phyloP scores from a whole-genome alignment of 1,140 invertebrate genomes.

The Megalonaias nervosa region DNA sequence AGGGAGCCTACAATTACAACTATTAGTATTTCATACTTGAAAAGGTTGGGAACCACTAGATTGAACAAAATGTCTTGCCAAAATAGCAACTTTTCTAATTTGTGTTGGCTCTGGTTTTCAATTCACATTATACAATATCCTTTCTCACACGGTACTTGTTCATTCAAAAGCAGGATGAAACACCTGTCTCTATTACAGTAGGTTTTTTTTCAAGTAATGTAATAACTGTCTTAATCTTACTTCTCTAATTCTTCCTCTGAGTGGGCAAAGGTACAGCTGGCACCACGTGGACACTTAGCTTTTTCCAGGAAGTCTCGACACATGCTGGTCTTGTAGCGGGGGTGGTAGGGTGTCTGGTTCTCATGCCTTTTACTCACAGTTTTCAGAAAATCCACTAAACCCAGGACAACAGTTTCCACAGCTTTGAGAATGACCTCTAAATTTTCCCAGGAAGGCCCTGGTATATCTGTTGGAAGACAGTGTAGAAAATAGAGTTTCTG shows the following conservation, averaged over 20 bases:
- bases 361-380: slow-evolving; percentile 77
- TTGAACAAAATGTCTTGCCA: no score
- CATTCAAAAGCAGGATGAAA: no score
- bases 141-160: no score
- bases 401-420: slow-evolving; percentile 85
- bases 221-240: slow-evolving; percentile 65
- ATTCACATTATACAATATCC: no score
- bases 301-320: slow-evolving; percentile 87
- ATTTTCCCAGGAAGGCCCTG: slow-evolving; percentile 77
- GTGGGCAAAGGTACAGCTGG: slow-evolving; percentile 93
- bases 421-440: slow-evolving; percentile 83
- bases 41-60: no score
- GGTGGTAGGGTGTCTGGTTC: slow-evolving; percentile 77
- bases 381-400: slow-evolving; percentile 88
- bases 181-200: no score
- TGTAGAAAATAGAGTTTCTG: neutral
- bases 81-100: no score
- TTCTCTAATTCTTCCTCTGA: slow-evolving; percentile 92
- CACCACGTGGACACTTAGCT: slow-evolving; percentile 87
- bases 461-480: slow-evolving; percentile 76
- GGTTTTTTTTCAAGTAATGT: no score
- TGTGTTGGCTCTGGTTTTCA: no score
- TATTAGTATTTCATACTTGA: no score
- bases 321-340: slow-evolving; percentile 93
- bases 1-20: no score